Percentiles rank a stretch among this genome's conserved stretches.
Evolutionary conservation across 2,797 vertebrate species (phyloP).

Genomic region (Tauraco hartlaubi): DNA sequence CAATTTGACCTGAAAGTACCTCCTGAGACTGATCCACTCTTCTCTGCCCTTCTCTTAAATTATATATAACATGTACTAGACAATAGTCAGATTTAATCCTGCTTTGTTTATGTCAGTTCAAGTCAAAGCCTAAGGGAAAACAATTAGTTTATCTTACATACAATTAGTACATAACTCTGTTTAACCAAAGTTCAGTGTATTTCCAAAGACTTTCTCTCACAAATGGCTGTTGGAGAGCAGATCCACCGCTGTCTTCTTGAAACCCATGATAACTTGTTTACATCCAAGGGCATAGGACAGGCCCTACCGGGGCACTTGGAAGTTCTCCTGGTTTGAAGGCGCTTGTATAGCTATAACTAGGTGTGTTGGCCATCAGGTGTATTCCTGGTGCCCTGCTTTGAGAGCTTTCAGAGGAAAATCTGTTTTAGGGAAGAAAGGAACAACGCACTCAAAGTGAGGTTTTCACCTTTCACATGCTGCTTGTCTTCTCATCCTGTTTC

Average conservation of each 20-base stretch:
- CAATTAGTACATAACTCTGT: not conserved
- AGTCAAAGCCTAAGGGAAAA: not conserved
- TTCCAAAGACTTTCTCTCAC: not conserved
- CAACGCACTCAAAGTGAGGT: not conserved
- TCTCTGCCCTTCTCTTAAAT: not conserved
- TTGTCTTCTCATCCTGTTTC: not conserved
- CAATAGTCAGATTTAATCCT: not conserved
- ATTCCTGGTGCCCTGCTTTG: not conserved
- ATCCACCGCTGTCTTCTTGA: not conserved
- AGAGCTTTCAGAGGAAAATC: not conserved
- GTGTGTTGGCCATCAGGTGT: not conserved
- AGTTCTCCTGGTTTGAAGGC: not conserved
- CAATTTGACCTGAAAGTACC: not conserved
- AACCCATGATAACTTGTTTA: not conserved
- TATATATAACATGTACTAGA: not conserved
- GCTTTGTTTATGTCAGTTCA: not conserved
- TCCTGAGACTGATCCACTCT: not conserved
- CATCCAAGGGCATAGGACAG: not conserved
- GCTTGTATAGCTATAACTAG: not conserved
- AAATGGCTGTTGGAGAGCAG: not conserved
- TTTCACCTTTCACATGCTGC: not conserved
- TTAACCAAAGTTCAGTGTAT: not conserved
- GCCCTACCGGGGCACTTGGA: fast-evolving
- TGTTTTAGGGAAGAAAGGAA: not conserved
- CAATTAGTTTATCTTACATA: not conserved